Percentiles rank a stretch among this genome's conserved stretches.
Evolutionary conservation across 2,888 invertebrate species (phyloP).

Genomic region (Petrophora chlorosata): DNA sequence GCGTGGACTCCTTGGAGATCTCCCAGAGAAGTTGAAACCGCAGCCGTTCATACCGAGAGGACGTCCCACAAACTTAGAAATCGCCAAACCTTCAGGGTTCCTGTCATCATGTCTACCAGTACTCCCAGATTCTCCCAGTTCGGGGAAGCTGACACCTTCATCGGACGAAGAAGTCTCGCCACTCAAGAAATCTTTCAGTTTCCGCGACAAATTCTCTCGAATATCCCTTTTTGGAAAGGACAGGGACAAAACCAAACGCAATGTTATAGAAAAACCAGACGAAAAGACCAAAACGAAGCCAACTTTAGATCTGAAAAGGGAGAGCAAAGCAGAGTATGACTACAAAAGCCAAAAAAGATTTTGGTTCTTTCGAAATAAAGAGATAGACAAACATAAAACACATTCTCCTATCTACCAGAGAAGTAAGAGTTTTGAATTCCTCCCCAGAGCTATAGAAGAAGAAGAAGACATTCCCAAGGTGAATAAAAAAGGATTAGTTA

Average conservation of each 20-base stretch:
- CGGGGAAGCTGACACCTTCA: slow-evolving; percentile 49
- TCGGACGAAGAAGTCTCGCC: slow-evolving; percentile 64
- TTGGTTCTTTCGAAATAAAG: slow-evolving; percentile 73
- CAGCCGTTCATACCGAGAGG: slow-evolving; percentile 58
- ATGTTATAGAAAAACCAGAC: slow-evolving; percentile 58
- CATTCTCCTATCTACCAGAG: slow-evolving; percentile 61
- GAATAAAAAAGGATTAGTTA: slow-evolving; percentile 42
- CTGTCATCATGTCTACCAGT: slow-evolving; percentile 66
- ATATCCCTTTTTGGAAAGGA: slow-evolving; percentile 67
- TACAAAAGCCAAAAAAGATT: slow-evolving; percentile 67
- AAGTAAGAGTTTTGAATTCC: slow-evolving; percentile 77
- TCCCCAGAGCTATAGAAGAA: slow-evolving; percentile 67
- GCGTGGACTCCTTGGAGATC: slow-evolving; percentile 69
- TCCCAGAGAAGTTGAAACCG: slow-evolving; percentile 71
- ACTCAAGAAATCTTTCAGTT: slow-evolving; percentile 73
- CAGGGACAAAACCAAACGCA: slow-evolving; percentile 62
- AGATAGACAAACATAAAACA: slow-evolving; percentile 54
- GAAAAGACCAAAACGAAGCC: slow-evolving; percentile 34
- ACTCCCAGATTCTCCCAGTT: slow-evolving; percentile 58
- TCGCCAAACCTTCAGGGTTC: slow-evolving; percentile 74
- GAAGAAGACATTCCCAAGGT: slow-evolving; percentile 43
- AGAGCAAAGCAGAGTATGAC: slow-evolving; percentile 55
- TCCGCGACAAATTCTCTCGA: slow-evolving; percentile 69
- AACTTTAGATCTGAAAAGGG: slow-evolving; percentile 31
- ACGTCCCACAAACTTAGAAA: slow-evolving; percentile 63